Percentiles rank a stretch among this genome's conserved stretches.
phyloP scores from a whole-genome alignment of 2,888 invertebrate species.

The Labia minor region DNA sequence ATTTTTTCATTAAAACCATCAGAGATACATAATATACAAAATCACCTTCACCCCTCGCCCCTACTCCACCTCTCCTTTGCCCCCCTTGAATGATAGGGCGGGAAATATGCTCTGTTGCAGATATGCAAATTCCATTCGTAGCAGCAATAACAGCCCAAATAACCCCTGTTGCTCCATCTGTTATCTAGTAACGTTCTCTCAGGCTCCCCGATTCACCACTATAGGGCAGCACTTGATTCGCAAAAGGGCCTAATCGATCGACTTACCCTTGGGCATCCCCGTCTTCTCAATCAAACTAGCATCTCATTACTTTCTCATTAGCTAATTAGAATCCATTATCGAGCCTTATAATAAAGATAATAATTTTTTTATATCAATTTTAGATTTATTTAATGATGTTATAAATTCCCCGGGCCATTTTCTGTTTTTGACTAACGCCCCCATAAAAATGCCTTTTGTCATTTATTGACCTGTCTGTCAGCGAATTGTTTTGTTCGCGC shows the following conservation, averaged over 20 bases:
- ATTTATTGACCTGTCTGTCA: conserved; percentile 13
- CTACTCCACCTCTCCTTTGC: too few relatives aligned
- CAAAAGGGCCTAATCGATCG: background rate
- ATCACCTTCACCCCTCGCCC: too few relatives aligned
- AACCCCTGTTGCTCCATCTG: background rate
- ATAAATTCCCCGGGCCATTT: background rate
- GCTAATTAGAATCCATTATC: background rate
- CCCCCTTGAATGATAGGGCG: too few relatives aligned
- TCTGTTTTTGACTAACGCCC: background rate
- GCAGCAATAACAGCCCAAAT: too few relatives aligned
- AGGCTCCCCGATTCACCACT: background rate
- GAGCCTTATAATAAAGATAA: background rate
- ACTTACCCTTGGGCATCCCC: background rate
- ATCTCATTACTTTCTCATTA: background rate
- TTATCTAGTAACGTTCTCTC: background rate
- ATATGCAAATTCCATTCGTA: too few relatives aligned
- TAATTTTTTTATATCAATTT: background rate
- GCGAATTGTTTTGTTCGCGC: conserved; percentile 13
- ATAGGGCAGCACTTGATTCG: background rate
- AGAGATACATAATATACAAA: too few relatives aligned
- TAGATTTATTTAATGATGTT: background rate
- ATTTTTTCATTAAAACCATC: too few relatives aligned
- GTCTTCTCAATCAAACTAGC: background rate
- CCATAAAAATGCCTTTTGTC: conserved; percentile 7
- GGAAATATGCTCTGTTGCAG: too few relatives aligned